Base-by-base conservation (phyloP, 1,140 invertebrate genomes). In the Nasonia vitripennis region DNA sequence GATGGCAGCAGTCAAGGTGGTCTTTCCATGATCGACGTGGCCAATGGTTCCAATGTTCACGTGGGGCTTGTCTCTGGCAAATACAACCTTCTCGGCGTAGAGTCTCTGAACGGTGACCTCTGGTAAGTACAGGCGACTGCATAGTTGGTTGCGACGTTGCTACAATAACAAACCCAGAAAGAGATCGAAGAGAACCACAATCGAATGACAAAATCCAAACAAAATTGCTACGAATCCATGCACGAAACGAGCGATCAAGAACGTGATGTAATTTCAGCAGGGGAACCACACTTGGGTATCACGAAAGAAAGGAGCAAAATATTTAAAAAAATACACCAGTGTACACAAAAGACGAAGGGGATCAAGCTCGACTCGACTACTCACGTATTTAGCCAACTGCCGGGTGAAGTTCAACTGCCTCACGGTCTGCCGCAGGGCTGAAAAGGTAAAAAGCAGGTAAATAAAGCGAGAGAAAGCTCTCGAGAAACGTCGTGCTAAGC, bases 1-100 rank as follows among this genome's bases (percentile, higher is more conserved):
- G 74, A 99, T 99, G 17, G 99, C 99, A 81, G 99, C 99, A 74
- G 99, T 99, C 0, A 99, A 94, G 1, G 99, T 99, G 0, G 99
- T 99, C 94, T 99, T 99, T 68, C 99, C 99, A 94, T 99, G 99
- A 95, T 99, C 99, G 68, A 99, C 98, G 95, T 99, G 99, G 6
- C 99, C 99, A 91, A 99, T 99, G 0, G 99, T 99, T 20, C 97
- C 99, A 37, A 99, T 96, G 94, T 99, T 99, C 89, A 98, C 98
- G 94, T 99, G 98, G n/a, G 98, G 98, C 92, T 99, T 99, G 51
- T 95, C 95, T 84, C 97, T 94, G 81, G 94, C 92, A 90, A 95
- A 98, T 0, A 97, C 94, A 91, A 96, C 95, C 87, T 98, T 97
- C 87, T 97, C 96, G 12, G 96, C 94, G 92, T 95, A 96, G 89